Evolutionary conservation across 2,888 invertebrate genomes (phyloP).

Genomic region (Beris chalybata): DNA sequence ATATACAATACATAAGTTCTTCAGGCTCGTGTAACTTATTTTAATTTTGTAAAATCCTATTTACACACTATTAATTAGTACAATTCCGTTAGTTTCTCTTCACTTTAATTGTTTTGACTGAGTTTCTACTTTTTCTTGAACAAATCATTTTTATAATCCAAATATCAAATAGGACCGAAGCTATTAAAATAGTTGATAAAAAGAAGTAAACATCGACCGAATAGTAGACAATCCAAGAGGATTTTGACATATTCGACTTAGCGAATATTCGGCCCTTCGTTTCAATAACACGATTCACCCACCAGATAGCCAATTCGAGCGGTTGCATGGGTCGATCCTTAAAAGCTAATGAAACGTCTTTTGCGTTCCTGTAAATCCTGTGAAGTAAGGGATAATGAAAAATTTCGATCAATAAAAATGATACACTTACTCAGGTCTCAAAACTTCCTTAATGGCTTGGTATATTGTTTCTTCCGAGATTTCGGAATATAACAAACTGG

Average conservation of each 20-base stretch:
- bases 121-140: too few species aligned
- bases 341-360: conserved; percentile 59
- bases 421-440: conserved; percentile 56
- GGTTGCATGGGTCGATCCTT: conserved; percentile 62
- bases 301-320: conserved; percentile 64
- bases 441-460: conserved; percentile 56
- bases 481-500: conserved; percentile 57
- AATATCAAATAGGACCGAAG: too few species aligned
- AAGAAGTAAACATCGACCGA: conserved; percentile 49
- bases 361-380: conserved; percentile 53
- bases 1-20: too few species aligned
- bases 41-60: too few species aligned
- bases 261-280: conserved; percentile 63
- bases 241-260: conserved; percentile 52
- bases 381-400: conserved; percentile 1
- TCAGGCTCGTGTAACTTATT: too few species aligned
- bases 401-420: background rate
- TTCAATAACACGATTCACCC: conserved; percentile 67
- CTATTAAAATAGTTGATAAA: too few species aligned
- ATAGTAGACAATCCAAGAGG: conserved; percentile 51
- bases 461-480: conserved; percentile 59
- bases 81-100: too few species aligned
- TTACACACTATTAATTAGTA: too few species aligned
- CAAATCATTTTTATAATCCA: too few species aligned
- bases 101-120: too few species aligned